Percentiles rank a stretch among this genome's conserved stretches.
Evolutionary conservation across 2,113 vertebrate genomes (phyloP).

Genomic region (Odocoileus virginianus): DNA sequence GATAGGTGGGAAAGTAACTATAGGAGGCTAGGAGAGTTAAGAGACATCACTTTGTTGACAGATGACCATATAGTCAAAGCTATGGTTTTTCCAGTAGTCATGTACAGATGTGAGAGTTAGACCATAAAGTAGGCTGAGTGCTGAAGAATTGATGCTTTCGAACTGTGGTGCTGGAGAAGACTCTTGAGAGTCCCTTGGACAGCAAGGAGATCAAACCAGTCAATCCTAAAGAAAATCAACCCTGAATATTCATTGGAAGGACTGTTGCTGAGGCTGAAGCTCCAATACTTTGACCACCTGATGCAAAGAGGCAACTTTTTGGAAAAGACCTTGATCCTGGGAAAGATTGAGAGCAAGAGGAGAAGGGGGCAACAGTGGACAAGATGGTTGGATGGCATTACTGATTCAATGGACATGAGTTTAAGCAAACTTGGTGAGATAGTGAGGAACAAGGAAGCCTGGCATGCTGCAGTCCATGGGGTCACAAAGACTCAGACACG

Average conservation of each 20-base stretch:
- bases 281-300: not conserved
- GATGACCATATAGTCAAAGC: not conserved
- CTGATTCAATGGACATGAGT: not conserved
- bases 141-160: not conserved
- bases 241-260: not conserved
- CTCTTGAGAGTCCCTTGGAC: not conserved
- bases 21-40: not conserved
- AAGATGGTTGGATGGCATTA: not conserved
- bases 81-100: not conserved
- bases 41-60: not conserved
- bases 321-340: not conserved
- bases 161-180: not conserved
- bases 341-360: not conserved
- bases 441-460: not conserved
- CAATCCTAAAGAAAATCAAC: not conserved
- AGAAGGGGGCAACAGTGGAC: not conserved
- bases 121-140: not conserved
- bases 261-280: not conserved
- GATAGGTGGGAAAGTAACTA: not conserved
- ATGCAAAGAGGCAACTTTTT: not conserved
- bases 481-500: not conserved
- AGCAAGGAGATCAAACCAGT: not conserved
- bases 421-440: not conserved
- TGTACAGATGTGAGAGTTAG: not conserved
- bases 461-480: not conserved